Evolutionary conservation across 2,113 vertebrate species (phyloP), one percentile per base, ranked within the genome.

Genomic region (Carassius carassius): DNA sequence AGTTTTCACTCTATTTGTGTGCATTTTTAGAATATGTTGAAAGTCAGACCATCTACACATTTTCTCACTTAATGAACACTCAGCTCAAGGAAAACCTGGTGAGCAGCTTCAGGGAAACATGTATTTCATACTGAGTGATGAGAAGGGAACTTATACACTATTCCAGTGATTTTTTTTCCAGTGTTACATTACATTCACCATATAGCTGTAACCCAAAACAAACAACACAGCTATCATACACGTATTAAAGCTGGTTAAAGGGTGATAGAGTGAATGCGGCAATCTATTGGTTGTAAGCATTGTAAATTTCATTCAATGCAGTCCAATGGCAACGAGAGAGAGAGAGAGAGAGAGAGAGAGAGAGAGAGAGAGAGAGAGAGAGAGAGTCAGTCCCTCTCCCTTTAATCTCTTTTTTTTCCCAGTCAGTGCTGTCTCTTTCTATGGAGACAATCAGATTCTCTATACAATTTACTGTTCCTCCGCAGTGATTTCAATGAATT

Each of bases 241-340:
- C 54, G 73, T 81, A 81, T 87, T 25, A 86, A 88, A 85, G 83
- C 91, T 92, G 91, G 88, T 93, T 93, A 93, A 92, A 65, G 90
- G 92, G 95, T 84, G 95, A 96, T 94, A 94, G 93, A 94, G 92
- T 94, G 94, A 87, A 93, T 93, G 95, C 94, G 85, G 93, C 90
- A 94, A 93, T 91, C 95, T 80, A 98, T 97, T 98, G 97, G 96
- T 94, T 97, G 95, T 92, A 58, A 94, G 94, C 94, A 96, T 90
- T 88, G 94, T 92, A 96, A 94, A 96, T 96, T 96, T 94, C 94
- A 95, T 93, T 93, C 94, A 88, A 91, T 93, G 92, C 96, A 92
- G 94, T 93, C 97, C 97, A 98, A 97, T 97, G 86, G 95, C 93
- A 92, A 93, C 81, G 35, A 78, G 80, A 87, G 84, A 62, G 86